These are phyloP conservation scores for Brotula barbata DNA, from an alignment of 2,797 vertebrate species.

Conservation along the genomic window DNA sequence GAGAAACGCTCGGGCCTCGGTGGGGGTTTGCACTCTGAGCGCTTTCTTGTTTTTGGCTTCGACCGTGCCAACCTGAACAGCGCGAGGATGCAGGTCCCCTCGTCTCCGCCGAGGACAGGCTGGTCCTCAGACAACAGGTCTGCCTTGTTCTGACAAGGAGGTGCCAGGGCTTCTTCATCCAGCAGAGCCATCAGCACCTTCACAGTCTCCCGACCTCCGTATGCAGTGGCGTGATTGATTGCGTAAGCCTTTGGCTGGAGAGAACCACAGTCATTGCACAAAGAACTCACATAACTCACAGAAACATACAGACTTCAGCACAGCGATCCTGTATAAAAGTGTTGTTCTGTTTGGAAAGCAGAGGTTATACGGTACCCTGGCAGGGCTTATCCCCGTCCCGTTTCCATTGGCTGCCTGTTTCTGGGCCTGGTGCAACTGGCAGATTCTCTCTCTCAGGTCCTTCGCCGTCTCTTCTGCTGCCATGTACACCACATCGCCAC, in stretches of 20 bases:
- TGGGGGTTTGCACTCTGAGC: background rate
- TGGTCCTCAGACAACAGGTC: slow-evolving; percentile 83
- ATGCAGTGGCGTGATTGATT: slow-evolving; percentile 91
- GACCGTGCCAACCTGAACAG: slow-evolving; percentile 82
- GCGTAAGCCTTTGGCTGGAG: slow-evolving; percentile 85
- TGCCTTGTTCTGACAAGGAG: slow-evolving; percentile 84
- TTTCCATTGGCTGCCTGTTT: slow-evolving; percentile 51
- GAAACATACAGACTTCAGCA: slow-evolving; percentile 4
- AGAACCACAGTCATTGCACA: slow-evolving; percentile 12
- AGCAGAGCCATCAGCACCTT: slow-evolving; percentile 86
- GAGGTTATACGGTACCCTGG: slow-evolving; percentile 81
- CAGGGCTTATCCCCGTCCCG: slow-evolving; percentile 86
- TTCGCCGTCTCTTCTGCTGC: slow-evolving; percentile 81
- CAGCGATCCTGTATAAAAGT: too few species aligned
- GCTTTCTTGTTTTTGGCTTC: too few species aligned
- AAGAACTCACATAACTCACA: slow-evolving; percentile 4
- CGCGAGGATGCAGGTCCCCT: slow-evolving; percentile 74
- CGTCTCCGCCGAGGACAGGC: slow-evolving; percentile 63
- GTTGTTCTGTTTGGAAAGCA: slow-evolving; percentile 16
- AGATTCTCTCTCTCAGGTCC: slow-evolving; percentile 86
- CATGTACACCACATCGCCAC: slow-evolving; percentile 76
- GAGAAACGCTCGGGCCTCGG: too few species aligned
- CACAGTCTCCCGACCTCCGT: slow-evolving; percentile 87
- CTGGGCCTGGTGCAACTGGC: slow-evolving; percentile 79
- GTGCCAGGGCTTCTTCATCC: slow-evolving; percentile 85